A percentile compares a stretch with the other conserved stretches of the same genome.
These are phyloP conservation scores for Cydia splendana DNA, from an alignment of 1,140 invertebrate genomes.

Conservation along the genomic window DNA sequence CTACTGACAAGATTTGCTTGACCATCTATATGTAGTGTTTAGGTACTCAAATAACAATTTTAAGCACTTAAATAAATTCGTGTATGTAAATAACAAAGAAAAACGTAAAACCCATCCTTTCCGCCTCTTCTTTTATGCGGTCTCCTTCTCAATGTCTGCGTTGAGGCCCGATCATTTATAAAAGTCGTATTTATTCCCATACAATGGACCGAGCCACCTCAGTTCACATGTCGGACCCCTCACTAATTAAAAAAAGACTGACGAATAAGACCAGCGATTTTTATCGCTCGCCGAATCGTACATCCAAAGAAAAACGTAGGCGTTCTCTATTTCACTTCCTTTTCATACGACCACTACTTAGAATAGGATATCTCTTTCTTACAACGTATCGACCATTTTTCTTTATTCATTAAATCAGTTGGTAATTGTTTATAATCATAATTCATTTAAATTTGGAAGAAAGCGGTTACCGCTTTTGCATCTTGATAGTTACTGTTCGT, in stretches of 20 bases:
- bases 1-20: too few species aligned
- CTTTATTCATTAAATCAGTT: slow-evolving; percentile 68
- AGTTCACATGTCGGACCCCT: slow-evolving; percentile 73
- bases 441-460: slow-evolving; percentile 71
- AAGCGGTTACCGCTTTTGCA: slow-evolving; percentile 60
- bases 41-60: not conserved
- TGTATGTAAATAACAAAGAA: not conserved
- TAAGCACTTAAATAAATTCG: not conserved
- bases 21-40: too few species aligned
- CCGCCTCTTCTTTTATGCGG: slow-evolving; percentile 58
- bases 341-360: slow-evolving; percentile 46
- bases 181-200: slow-evolving; percentile 69
- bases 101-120: slow-evolving; percentile 41
- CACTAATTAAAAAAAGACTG: slow-evolving; percentile 78
- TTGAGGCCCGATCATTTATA: slow-evolving; percentile 67
- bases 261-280: slow-evolving; percentile 78
- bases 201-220: slow-evolving; percentile 70
- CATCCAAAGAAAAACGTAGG: slow-evolving; percentile 68
- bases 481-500: slow-evolving; percentile 59
- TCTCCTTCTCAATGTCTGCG: slow-evolving; percentile 67
- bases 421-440: slow-evolving; percentile 77
- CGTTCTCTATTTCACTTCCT: slow-evolving; percentile 63
- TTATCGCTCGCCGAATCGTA: slow-evolving; percentile 76
- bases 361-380: slow-evolving; percentile 47
- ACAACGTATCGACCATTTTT: slow-evolving; percentile 48